Conservation (phyloP, 2,113 vertebrate genomes). For the Corythornis vintsioides region DNA sequence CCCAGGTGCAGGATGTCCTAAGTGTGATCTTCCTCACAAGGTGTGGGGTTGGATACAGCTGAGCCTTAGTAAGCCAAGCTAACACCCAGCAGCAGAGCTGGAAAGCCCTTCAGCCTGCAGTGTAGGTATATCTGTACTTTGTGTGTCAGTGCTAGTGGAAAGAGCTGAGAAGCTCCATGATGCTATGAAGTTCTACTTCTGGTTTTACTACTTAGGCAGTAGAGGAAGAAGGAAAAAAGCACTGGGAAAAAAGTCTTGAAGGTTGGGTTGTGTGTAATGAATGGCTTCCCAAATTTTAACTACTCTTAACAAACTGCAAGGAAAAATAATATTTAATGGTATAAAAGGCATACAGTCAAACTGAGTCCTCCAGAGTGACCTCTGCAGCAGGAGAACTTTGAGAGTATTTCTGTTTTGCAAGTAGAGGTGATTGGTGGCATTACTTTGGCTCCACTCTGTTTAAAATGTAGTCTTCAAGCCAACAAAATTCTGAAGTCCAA, state of each 20-base stretch:
- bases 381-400: not conserved
- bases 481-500: not conserved
- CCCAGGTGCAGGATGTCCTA: too few relatives aligned
- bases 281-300: not conserved
- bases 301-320: not conserved
- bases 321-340: not conserved
- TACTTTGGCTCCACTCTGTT: not conserved
- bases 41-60: not conserved
- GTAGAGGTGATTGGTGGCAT: not conserved
- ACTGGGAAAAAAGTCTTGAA: not conserved
- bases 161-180: not conserved
- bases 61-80: not conserved
- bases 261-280: not conserved
- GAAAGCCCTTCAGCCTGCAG: not conserved
- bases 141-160: not conserved
- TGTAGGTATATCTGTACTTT: not conserved
- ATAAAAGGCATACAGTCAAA: not conserved
- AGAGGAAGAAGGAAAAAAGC: not conserved
- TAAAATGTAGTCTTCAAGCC: not conserved
- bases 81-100: not conserved
- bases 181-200: not conserved
- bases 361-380: not conserved
- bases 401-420: not conserved
- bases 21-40: not conserved
- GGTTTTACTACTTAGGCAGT: not conserved